Base-by-base conservation (phyloP, 1,140 invertebrate species). In the Dysdera silvatica region DNA sequence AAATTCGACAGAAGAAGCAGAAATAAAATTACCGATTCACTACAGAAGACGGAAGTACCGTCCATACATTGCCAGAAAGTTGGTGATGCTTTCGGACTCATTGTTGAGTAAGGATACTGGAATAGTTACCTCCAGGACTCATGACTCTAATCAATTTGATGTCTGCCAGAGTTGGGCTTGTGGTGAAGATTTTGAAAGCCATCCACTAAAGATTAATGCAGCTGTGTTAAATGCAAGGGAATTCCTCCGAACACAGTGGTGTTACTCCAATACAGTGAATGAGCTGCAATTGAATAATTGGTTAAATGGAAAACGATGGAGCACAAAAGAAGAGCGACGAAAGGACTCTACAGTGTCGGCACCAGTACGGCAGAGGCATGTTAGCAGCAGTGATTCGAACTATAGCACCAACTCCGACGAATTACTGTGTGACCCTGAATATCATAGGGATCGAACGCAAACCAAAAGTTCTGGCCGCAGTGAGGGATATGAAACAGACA, bases 271-370 rank as follows among this genome's bases (percentile, higher is more conserved):
- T 40, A 58, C 54, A 3, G 49, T 58, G 4, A 58, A 58, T 23
- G 62, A 58, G 16, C 52, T 57, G 3, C 54, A 45, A n/a, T n/a
- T 65, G 16, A 53, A 58, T n/a, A 63, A 56, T 18, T 63, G 61
- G 61, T 16, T 63, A 6, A 56, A 55, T 10, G 43, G 45, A 5
- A 26, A 32, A 14, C 29, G 23, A n/a, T 40, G 29, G 23, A 33
- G 40, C 10, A 61, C 45, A 6, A 59, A 5, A 26, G 47, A 24
- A 48, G 6, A 48, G 20, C 24, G 20, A 41, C 40, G 40, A 41
- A 12, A 41, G 7, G 35, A 10, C 12, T n/a, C 6, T 33, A 12
- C 2, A 28, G 28, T 5, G 31, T 26, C 4, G 28, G 7, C n/a
- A 51, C 23, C 26, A 48, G 24, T 10, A n/a, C 40, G 54, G 2